Evolutionary conservation across 2,113 vertebrate genomes (phyloP).

Genomic region (Callionymus lyra): DNA sequence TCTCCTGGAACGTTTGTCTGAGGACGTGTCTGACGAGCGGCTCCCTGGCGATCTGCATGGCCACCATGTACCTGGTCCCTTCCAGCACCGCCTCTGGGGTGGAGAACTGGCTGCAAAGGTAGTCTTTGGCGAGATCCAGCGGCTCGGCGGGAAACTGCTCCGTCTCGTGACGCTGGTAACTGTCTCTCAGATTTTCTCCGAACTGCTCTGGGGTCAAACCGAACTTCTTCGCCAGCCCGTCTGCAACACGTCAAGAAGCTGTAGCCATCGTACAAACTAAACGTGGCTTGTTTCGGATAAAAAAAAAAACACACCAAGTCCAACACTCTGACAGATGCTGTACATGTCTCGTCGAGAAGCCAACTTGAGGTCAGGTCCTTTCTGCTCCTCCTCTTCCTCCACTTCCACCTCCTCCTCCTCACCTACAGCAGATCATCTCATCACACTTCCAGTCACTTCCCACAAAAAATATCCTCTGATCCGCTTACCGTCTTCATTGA

Average conservation of each 20-base stretch:
- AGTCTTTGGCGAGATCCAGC: slow-evolving; percentile 92
- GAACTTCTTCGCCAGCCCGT: slow-evolving; percentile 96
- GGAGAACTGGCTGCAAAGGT: slow-evolving; percentile 92
- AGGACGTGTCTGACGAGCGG: slow-evolving; percentile 93
- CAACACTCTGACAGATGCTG: slow-evolving; percentile 91
- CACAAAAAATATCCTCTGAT: not conserved
- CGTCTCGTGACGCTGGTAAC: slow-evolving; percentile 95
- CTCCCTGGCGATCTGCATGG: slow-evolving; percentile 92
- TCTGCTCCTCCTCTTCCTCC: slow-evolving; percentile 87
- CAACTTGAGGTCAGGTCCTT: slow-evolving; percentile 92
- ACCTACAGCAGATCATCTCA: slow-evolving; percentile 21
- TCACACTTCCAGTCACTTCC: not conserved
- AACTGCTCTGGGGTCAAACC: slow-evolving; percentile 96
- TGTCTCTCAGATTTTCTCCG: slow-evolving; percentile 95
- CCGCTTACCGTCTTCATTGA: slow-evolving; percentile 69
- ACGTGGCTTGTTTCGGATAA: not conserved
- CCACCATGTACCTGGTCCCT: slow-evolving; percentile 97
- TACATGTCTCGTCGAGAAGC: slow-evolving; percentile 97
- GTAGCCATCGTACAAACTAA: not conserved
- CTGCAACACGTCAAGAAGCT: slow-evolving; percentile 46
- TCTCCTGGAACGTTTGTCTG: slow-evolving; percentile 93
- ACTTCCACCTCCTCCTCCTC: slow-evolving; percentile 65
- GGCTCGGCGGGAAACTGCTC: slow-evolving; percentile 98
- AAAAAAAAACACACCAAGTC: slow-evolving; percentile 74
- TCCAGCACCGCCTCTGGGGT: slow-evolving; percentile 87